A percentile compares a stretch with the other conserved stretches of the same genome.
phyloP scores from a whole-genome alignment of 2,113 vertebrate species.

The Dasypus novemcinctus region DNA sequence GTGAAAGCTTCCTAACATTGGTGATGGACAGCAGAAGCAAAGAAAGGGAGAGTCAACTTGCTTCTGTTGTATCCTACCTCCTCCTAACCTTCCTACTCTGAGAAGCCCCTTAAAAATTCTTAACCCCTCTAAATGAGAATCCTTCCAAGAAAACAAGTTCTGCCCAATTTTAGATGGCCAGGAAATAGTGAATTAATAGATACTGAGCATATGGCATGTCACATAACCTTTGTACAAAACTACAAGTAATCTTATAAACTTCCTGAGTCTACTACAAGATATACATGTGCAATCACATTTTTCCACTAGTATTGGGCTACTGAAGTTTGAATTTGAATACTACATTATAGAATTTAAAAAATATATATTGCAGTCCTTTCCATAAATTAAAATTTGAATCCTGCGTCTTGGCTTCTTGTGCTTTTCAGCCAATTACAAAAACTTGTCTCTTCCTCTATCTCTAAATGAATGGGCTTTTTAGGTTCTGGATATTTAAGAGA shows the following conservation, averaged over 20 bases:
- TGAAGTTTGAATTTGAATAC: slow-evolving; percentile 5
- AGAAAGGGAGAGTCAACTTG: neutral
- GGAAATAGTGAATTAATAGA: neutral
- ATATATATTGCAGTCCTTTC: neutral
- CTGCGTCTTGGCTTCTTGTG: neutral
- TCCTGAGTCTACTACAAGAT: neutral
- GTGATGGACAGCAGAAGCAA: neutral
- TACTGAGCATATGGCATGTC: neutral
- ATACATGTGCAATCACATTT: neutral
- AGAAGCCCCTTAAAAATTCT: neutral
- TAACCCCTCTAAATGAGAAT: neutral
- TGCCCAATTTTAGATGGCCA: neutral
- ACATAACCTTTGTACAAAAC: neutral
- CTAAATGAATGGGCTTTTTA: neutral
- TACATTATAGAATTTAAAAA: neutral
- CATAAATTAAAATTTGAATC: neutral
- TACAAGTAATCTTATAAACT: neutral
- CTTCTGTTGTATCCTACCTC: neutral
- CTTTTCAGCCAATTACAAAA: neutral
- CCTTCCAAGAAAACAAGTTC: neutral
- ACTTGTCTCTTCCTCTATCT: neutral
- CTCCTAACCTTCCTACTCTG: neutral
- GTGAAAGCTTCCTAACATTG: neutral
- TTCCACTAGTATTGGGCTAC: neutral
- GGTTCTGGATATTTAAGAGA: neutral